phyloP scores from a whole-genome alignment of 1,140 invertebrate genomes.

The Drosophila kikkawai region DNA sequence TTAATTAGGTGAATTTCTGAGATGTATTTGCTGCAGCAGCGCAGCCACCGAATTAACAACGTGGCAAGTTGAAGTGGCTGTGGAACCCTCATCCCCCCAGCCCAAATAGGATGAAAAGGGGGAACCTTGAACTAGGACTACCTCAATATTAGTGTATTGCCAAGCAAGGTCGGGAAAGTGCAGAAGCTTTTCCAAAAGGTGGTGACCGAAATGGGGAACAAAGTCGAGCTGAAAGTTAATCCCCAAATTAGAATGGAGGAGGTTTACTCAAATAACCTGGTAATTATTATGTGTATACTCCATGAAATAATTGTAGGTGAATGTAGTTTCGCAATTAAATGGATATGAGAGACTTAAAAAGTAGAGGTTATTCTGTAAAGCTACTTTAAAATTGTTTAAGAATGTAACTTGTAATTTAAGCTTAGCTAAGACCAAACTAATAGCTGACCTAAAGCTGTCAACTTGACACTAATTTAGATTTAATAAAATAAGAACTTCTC shows the following conservation, averaged over 20 bases:
- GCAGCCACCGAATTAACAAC: slow-evolving; percentile 32
- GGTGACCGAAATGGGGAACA: background rate
- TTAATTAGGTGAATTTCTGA: slow-evolving; percentile 51
- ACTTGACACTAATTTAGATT: no score
- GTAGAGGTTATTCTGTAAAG: background rate
- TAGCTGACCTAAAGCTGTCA: background rate
- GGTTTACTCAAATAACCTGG: background rate
- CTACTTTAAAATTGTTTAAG: no score
- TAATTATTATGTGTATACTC: background rate
- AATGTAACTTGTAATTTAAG: background rate
- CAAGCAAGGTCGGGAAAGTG: slow-evolving; percentile 18
- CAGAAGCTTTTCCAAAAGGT: slow-evolving; percentile 10
- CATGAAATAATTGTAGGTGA: background rate
- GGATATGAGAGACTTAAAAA: no score
- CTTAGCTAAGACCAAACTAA: background rate
- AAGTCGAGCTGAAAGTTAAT: slow-evolving; percentile 2
- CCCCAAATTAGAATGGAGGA: background rate
- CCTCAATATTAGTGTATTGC: slow-evolving; percentile 11
- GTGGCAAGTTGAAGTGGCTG: slow-evolving; percentile 12
- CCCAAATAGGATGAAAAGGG: no score
- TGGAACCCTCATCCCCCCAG: background rate
- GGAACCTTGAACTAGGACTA: slow-evolving; percentile 43
- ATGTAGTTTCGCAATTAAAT: background rate
- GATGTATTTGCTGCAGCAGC: slow-evolving; percentile 39
- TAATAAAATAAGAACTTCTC: background rate